These are phyloP conservation scores for Phortica magna DNA, from an alignment of 2,888 invertebrate genomes.

Conservation along the genomic window DNA sequence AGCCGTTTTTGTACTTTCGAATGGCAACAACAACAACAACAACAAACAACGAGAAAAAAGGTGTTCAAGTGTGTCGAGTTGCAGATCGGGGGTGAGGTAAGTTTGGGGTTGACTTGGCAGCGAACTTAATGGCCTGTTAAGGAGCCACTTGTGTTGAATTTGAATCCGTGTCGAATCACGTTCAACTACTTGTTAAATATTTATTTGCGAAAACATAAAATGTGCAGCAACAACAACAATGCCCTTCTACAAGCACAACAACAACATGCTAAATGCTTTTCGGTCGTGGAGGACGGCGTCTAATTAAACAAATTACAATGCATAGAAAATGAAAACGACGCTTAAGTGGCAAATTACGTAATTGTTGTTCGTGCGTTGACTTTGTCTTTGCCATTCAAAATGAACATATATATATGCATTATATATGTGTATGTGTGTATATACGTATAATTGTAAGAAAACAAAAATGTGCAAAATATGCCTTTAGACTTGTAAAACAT, in stretches of 20 bases:
- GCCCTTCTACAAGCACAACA: neutral
- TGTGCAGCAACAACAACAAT: conserved; percentile 8
- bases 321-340: conserved; percentile 2
- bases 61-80: neutral
- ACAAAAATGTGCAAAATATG: neutral
- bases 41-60: neutral
- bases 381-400: neutral
- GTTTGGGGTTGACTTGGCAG: conserved; percentile 4
- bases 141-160: conserved; percentile 31
- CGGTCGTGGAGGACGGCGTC: neutral
- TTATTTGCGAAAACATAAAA: conserved; percentile 27
- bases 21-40: too few species aligned
- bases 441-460: too few species aligned
- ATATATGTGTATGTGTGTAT: too few species aligned
- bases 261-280: neutral
- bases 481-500: neutral
- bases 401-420: neutral
- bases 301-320: conserved; percentile 31
- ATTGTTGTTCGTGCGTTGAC: neutral
- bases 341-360: conserved; percentile 17
- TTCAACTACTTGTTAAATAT: conserved; percentile 33
- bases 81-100: neutral
- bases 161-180: conserved; percentile 33
- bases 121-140: conserved; percentile 30
- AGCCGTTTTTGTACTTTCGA: conserved; percentile 16